A percentile compares a stretch with the other conserved stretches of the same genome.
Conservation (phyloP, 2,113 vertebrate species). For the Isichthys henryi region DNA sequence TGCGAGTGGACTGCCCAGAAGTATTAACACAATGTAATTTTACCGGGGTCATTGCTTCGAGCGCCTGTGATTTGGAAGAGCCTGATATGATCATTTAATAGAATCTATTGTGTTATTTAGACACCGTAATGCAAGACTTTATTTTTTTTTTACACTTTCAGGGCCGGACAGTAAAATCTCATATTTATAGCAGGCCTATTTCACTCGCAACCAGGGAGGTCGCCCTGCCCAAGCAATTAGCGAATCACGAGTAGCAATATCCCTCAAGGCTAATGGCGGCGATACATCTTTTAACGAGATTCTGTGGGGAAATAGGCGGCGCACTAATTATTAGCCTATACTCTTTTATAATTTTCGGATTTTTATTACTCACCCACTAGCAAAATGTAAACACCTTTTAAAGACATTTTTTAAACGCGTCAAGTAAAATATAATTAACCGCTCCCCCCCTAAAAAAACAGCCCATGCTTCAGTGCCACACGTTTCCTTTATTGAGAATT, state of each 20-base stretch:
- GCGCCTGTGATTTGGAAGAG: neutral
- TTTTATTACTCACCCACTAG: neutral
- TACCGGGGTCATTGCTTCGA: neutral
- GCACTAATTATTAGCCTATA: neutral
- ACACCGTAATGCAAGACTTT: neutral
- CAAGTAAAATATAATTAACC: neutral
- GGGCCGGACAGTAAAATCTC: slow-evolving; percentile 1
- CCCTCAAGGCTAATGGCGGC: slow-evolving; percentile 11
- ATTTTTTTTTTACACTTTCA: neutral
- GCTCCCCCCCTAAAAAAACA: neutral
- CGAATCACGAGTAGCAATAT: neutral
- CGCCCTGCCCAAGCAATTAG: slow-evolving; percentile 17
- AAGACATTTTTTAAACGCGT: neutral
- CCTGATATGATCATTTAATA: neutral
- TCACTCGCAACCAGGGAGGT: slow-evolving; percentile 6
- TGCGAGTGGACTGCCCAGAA: neutral
- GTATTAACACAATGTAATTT: neutral
- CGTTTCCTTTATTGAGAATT: neutral
- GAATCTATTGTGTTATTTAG: neutral
- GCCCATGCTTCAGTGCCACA: neutral
- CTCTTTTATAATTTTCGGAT: slow-evolving; percentile 5
- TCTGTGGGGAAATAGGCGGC: neutral
- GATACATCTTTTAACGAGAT: neutral
- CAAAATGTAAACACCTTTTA: neutral
- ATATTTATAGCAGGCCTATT: neutral